A percentile compares a stretch with the other conserved stretches of the same genome.
These are phyloP conservation scores for Neuroscelio doddi DNA, from an alignment of 2,888 invertebrate genomes.

Conservation along the genomic window DNA sequence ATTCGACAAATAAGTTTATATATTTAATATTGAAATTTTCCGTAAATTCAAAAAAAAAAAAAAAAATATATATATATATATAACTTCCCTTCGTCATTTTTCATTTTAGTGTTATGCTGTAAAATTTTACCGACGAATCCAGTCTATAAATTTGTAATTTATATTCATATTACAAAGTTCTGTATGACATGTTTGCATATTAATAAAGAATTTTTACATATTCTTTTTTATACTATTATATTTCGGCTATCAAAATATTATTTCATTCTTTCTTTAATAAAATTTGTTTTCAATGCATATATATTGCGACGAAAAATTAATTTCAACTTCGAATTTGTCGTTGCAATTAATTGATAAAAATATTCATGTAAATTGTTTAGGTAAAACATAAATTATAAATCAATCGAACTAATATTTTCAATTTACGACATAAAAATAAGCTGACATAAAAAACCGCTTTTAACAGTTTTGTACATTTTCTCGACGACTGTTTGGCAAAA, in stretches of 20 bases:
- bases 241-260: slow-evolving; percentile 9
- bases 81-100: neutral
- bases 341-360: no score
- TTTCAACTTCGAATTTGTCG: slow-evolving; percentile 14
- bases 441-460: no score
- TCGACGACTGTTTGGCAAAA: slow-evolving; percentile 16
- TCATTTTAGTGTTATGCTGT: neutral
- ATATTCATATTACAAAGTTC: slow-evolving; percentile 26
- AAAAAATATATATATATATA: no score
- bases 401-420: no score
- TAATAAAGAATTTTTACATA: slow-evolving; percentile 9
- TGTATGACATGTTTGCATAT: slow-evolving; percentile 29
- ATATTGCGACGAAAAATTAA: slow-evolving; percentile 21
- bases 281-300: slow-evolving; percentile 14
- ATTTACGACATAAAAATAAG: no score
- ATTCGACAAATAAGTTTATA: no score
- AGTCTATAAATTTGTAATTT: slow-evolving; percentile 27
- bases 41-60: no score
- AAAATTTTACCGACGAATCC: slow-evolving; percentile 13
- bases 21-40: no score
- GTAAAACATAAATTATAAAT: no score
- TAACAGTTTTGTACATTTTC: no score
- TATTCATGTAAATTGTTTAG: no score
- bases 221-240: neutral
- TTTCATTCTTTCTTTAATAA: slow-evolving; percentile 1